phyloP scores from a whole-genome alignment of 2,113 vertebrate species.

The Hydropotes inermis region DNA sequence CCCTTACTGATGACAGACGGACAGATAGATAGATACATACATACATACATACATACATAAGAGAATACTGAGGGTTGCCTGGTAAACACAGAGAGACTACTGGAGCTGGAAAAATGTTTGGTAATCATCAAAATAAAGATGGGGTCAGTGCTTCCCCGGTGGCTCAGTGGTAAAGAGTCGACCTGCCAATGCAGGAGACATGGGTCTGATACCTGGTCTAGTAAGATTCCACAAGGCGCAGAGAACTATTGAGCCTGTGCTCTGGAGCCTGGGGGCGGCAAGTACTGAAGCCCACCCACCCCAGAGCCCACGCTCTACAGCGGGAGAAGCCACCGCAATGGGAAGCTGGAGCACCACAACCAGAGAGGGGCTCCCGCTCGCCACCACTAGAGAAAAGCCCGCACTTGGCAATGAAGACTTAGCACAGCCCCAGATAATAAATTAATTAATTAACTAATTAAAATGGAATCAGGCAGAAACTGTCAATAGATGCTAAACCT shows the following conservation, averaged over 20 bases:
- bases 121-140: not conserved
- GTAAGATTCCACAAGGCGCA: not conserved
- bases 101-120: not conserved
- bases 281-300: not conserved
- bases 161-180: not conserved
- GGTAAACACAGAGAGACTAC: not conserved
- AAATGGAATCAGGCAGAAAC: not conserved
- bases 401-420: rapidly evolving
- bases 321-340: not conserved
- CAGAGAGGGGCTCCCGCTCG: not conserved
- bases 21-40: not conserved
- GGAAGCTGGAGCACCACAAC: not conserved
- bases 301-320: not conserved
- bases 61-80: not conserved
- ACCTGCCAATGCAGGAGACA: not conserved
- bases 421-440: not conserved
- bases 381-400: not conserved
- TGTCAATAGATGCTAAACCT: not conserved
- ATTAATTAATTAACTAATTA: not conserved
- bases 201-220: not conserved
- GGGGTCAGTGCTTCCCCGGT: not conserved
- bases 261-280: not conserved
- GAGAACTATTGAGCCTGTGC: not conserved
- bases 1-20: not conserved
- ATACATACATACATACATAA: not conserved